phyloP scores from a whole-genome alignment of 2,113 vertebrate species.

The Archocentrus centrarchus region DNA sequence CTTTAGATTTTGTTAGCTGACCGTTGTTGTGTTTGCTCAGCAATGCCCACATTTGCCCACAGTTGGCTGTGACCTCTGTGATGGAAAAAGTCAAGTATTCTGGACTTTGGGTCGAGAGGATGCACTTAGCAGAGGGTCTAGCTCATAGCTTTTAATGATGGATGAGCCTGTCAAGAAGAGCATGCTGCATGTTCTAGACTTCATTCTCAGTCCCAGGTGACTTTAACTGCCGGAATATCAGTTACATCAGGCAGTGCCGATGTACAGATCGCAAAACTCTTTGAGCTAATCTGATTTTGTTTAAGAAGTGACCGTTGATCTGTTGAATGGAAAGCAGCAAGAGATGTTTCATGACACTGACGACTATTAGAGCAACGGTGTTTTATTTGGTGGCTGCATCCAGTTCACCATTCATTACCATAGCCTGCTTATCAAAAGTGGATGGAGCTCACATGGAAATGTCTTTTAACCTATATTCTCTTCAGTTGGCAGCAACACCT shows the following conservation, averaged over 20 bases:
- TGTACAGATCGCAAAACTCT: background rate
- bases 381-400: background rate
- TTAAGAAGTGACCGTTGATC: background rate
- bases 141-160: constrained; percentile 17
- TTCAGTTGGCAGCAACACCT: background rate
- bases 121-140: background rate
- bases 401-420: background rate
- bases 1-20: background rate
- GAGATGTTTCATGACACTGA: background rate
- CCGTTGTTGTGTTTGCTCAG: background rate
- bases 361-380: background rate
- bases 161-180: constrained; percentile 28
- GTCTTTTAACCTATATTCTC: background rate
- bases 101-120: constrained; percentile 11
- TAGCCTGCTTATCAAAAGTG: too few species aligned
- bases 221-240: background rate
- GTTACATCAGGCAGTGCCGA: background rate
- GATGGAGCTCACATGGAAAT: too few species aligned
- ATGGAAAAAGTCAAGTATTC: background rate
- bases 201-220: background rate
- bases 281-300: background rate
- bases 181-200: background rate
- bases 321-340: background rate
- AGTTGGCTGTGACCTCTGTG: constrained; percentile 16
- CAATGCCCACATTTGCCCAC: background rate